Evolutionary conservation across 2,888 invertebrate species (phyloP).

Genomic region (Drosophila meridionalis): DNA sequence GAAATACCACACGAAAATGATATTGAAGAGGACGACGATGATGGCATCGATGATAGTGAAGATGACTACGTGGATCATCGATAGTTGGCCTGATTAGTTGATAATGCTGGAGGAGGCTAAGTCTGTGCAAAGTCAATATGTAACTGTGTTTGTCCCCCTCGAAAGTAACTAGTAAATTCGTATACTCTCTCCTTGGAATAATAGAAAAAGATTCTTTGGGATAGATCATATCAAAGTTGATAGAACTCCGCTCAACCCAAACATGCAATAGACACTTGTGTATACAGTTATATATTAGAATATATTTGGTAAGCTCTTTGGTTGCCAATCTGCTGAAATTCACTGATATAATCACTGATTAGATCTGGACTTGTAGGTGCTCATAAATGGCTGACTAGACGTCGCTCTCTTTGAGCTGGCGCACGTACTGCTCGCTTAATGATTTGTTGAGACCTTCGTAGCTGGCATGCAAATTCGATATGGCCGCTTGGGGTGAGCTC

Average conservation of each 20-base stretch:
- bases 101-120: neutral
- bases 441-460: constrained; percentile 82
- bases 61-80: constrained; percentile 67
- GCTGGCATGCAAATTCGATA: constrained; percentile 27
- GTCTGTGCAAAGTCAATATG: neutral
- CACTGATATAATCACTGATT: constrained; percentile 7
- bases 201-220: neutral
- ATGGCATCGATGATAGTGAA: constrained; percentile 10
- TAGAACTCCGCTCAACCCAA: neutral
- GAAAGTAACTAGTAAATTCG: no score
- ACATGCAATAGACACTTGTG: neutral
- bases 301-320: constrained; percentile 7
- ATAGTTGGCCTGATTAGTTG: constrained; percentile 21
- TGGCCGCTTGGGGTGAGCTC: constrained; percentile 81
- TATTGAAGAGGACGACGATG: constrained; percentile 13
- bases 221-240: neutral
- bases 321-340: constrained; percentile 15
- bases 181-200: neutral
- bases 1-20: constrained; percentile 59
- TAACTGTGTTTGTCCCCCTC: neutral
- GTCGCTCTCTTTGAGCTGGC: constrained; percentile 82
- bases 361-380: constrained; percentile 48
- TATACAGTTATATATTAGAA: neutral
- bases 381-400: constrained; percentile 72
- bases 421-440: constrained; percentile 83